Percentiles rank a stretch among this genome's conserved stretches.
Conservation (phyloP, 2,888 invertebrate genomes). For the Resseliella maxima region DNA sequence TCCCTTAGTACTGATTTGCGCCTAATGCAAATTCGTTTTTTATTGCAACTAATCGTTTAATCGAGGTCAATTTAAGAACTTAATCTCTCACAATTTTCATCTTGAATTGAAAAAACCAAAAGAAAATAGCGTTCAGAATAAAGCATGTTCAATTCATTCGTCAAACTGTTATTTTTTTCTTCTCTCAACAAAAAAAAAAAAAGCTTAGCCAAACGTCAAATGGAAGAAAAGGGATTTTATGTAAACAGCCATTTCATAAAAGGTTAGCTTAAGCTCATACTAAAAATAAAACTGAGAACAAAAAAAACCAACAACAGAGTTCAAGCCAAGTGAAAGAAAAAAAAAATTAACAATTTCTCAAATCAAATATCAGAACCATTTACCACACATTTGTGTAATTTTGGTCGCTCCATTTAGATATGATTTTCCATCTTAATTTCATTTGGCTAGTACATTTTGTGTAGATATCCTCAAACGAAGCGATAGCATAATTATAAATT, state of each 20-base stretch:
- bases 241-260: background rate
- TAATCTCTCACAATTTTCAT: background rate
- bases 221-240: conserved; percentile 15
- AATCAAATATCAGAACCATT: background rate
- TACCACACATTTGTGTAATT: background rate
- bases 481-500: conserved; percentile 45
- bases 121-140: background rate
- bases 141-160: background rate
- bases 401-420: background rate
- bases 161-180: background rate
- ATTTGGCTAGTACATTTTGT: background rate
- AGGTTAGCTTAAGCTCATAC: background rate
- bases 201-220: conserved; percentile 18
- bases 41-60: background rate
- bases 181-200: background rate
- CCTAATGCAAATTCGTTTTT: background rate
- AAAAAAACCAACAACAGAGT: background rate
- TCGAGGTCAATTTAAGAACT: conserved; percentile 16
- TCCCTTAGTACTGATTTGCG: background rate
- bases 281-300: background rate
- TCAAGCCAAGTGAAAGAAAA: background rate
- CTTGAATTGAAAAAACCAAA: background rate
- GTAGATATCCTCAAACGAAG: background rate
- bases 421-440: background rate
- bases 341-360: background rate